These are phyloP conservation scores for Noctua comes DNA, from an alignment of 2,888 invertebrate genomes.

Conservation along the genomic window DNA sequence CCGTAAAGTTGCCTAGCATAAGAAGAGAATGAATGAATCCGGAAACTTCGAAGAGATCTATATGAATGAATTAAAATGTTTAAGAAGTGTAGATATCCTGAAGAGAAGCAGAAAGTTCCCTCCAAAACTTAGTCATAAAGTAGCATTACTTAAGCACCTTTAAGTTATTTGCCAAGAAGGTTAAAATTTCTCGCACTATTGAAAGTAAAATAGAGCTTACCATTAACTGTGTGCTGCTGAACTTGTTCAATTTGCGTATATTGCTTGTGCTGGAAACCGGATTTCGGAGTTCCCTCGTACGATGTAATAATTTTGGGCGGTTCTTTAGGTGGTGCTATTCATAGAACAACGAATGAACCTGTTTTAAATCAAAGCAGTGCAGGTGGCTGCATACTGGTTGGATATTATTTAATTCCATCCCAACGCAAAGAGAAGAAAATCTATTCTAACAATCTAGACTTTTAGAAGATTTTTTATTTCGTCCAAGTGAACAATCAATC, in stretches of 20 bases:
- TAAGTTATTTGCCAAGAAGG: not conserved
- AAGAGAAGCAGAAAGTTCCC: not conserved
- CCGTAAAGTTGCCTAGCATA: not conserved
- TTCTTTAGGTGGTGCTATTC: slow-evolving; percentile 20
- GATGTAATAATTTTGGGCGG: slow-evolving; percentile 16
- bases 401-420: too few species aligned
- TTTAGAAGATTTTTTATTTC: too few species aligned
- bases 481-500: not conserved
- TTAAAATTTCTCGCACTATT: slow-evolving; percentile 1
- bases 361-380: too few species aligned
- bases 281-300: slow-evolving; percentile 37
- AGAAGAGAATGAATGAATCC: not conserved
- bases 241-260: slow-evolving; percentile 25
- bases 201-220: slow-evolving; percentile 34
- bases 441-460: too few species aligned
- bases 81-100: not conserved
- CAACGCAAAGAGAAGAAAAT: too few species aligned
- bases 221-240: slow-evolving; percentile 35
- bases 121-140: not conserved
- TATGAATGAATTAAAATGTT: not conserved
- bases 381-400: too few species aligned
- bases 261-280: slow-evolving; percentile 48
- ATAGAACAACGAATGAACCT: slow-evolving; percentile 1
- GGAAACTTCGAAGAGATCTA: not conserved
- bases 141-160: not conserved